Evolutionary conservation across 2,113 vertebrate genomes (phyloP).

Genomic region (Telmatochromis brichardi): DNA sequence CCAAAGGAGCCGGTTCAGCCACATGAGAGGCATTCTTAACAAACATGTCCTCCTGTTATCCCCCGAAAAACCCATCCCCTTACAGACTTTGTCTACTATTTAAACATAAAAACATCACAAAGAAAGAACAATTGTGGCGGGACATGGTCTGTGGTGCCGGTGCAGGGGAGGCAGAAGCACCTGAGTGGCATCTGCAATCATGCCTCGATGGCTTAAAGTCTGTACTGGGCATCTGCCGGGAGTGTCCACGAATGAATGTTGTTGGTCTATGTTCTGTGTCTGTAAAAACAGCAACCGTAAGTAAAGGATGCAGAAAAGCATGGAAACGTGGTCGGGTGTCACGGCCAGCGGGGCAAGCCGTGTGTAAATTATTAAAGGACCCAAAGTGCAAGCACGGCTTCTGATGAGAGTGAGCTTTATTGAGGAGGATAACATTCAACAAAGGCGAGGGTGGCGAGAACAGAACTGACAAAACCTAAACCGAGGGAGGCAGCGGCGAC

Average conservation of each 20-base stretch:
- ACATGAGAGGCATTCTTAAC: not conserved
- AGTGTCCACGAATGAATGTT: not conserved
- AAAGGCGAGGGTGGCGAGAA: no score
- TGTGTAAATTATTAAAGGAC: not conserved
- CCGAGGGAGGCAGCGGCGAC: no score
- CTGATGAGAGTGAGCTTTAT: not conserved
- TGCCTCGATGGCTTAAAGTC: not conserved
- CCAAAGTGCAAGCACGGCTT: rapidly evolving
- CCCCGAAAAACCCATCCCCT: not conserved
- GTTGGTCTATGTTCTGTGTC: not conserved
- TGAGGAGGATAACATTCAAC: no score
- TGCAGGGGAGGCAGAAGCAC: not conserved
- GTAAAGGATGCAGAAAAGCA: not conserved
- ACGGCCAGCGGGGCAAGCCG: rapidly evolving
- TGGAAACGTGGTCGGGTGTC: not conserved
- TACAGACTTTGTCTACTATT: not conserved
- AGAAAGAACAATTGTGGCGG: not conserved
- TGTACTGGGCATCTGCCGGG: not conserved
- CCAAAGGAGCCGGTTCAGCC: not conserved
- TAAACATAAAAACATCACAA: not conserved
- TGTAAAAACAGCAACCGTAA: not conserved
- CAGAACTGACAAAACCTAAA: no score
- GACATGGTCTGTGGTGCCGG: not conserved
- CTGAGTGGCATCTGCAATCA: not conserved
- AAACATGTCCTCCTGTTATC: no score